phyloP scores from a whole-genome alignment of 92 coral and sea anemone species.

The Zoanthus sociatus region DNA sequence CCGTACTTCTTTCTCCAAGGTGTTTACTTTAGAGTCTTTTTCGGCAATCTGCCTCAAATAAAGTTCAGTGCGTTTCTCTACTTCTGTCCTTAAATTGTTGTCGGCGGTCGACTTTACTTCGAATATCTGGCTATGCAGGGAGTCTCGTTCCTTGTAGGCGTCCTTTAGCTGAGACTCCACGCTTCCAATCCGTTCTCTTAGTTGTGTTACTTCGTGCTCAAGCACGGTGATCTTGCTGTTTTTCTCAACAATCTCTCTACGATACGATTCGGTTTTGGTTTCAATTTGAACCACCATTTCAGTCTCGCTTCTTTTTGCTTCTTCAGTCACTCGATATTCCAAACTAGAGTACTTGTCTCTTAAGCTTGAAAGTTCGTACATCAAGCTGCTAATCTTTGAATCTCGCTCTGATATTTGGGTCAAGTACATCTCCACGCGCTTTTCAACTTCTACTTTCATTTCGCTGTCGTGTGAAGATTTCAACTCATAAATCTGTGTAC shows the following conservation, averaged over 20 bases:
- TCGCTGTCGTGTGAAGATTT: conserved; percentile 40
- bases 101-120: conserved; percentile 46
- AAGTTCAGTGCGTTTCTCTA: conserved; percentile 52
- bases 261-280: conserved; percentile 45
- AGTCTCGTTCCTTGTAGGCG: conserved; percentile 48
- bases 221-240: conserved; percentile 47
- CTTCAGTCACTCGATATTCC: conserved; percentile 46
- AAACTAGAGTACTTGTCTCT: conserved; percentile 46
- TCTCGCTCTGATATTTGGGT: conserved; percentile 49
- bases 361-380: conserved; percentile 23
- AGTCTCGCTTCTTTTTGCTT: conserved; percentile 40
- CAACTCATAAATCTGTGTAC: conserved; percentile 46
- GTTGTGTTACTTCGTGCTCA: conserved; percentile 43
- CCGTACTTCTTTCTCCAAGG: neutral
- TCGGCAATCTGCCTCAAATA: conserved; percentile 43
- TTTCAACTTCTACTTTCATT: conserved; percentile 31
- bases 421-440: conserved; percentile 56
- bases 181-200: conserved; percentile 33
- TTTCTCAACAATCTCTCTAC: conserved; percentile 51
- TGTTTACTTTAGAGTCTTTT: conserved; percentile 38
- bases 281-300: conserved; percentile 54
- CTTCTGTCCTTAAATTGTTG: conserved; percentile 28
- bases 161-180: conserved; percentile 46
- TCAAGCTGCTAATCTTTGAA: conserved; percentile 1
- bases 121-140: conserved; percentile 39